Percentiles rank a stretch among this genome's conserved stretches.
Conservation (phyloP, 2,888 invertebrate species). For the Aleiodes alternator region DNA sequence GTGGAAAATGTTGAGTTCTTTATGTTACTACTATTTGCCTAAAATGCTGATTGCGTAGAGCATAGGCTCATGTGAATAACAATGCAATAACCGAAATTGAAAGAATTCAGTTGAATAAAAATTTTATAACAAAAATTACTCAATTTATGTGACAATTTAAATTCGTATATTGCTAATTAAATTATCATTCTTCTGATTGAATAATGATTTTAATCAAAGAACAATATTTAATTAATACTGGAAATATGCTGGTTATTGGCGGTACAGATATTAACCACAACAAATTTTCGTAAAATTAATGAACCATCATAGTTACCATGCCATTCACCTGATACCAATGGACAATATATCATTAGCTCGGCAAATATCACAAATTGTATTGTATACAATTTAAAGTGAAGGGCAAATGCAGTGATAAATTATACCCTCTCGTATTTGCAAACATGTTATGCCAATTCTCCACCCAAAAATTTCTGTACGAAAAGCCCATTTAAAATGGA, state of each 20-base stretch:
- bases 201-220: background rate
- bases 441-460: conserved; percentile 15
- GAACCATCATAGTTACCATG: conserved; percentile 30
- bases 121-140: too few species aligned
- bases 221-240: background rate
- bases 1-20: conserved; percentile 31
- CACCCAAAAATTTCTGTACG: background rate
- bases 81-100: too few species aligned
- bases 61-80: too few species aligned
- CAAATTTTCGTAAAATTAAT: conserved; percentile 34
- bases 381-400: background rate
- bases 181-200: background rate
- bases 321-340: conserved; percentile 13
- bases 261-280: conserved; percentile 4
- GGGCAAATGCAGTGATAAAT: conserved; percentile 36
- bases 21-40: too few species aligned
- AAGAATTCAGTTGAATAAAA: too few species aligned
- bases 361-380: conserved; percentile 13
- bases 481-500: conserved; percentile 11
- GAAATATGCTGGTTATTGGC: background rate
- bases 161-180: too few species aligned
- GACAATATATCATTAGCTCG: conserved; percentile 31
- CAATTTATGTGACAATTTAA: too few species aligned
- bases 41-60: too few species aligned
- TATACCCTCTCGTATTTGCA: conserved; percentile 22